A percentile compares a stretch with the other conserved stretches of the same genome.
phyloP scores from a whole-genome alignment of 2,888 invertebrate species.

The Onthophagus sagittarius region DNA sequence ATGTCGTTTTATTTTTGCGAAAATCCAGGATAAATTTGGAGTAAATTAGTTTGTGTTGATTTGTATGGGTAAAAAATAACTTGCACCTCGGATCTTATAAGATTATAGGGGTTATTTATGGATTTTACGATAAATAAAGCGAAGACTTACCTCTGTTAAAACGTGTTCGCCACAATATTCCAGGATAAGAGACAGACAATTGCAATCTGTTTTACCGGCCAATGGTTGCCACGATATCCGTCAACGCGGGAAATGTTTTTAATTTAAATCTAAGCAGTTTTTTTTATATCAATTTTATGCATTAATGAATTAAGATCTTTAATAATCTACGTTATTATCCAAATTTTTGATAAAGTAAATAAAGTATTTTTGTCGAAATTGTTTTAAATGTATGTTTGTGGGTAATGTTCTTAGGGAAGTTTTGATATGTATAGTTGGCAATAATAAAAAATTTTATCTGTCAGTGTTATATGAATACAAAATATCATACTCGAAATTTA shows the following conservation, averaged over 20 bases:
- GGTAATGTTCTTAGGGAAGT: too few relatives aligned
- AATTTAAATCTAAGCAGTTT: neutral
- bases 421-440: too few relatives aligned
- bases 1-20: neutral
- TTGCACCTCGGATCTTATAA: neutral
- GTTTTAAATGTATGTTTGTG: too few relatives aligned
- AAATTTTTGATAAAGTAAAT: too few relatives aligned
- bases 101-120: neutral
- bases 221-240: slow-evolving; percentile 11
- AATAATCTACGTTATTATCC: neutral
- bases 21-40: neutral
- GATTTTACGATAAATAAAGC: neutral
- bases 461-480: too few relatives aligned
- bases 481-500: too few relatives aligned
- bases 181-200: neutral
- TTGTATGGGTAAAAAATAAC: neutral
- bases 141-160: neutral
- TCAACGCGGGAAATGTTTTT: neutral
- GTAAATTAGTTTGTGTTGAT: neutral
- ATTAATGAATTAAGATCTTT: neutral
- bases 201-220: slow-evolving; percentile 11
- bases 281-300: neutral
- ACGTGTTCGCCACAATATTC: neutral
- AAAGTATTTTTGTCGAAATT: too few relatives aligned
- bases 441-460: too few relatives aligned